Evolutionary conservation across 1,140 invertebrate species (phyloP).

Genomic region (Heliconius hewitsoni): DNA sequence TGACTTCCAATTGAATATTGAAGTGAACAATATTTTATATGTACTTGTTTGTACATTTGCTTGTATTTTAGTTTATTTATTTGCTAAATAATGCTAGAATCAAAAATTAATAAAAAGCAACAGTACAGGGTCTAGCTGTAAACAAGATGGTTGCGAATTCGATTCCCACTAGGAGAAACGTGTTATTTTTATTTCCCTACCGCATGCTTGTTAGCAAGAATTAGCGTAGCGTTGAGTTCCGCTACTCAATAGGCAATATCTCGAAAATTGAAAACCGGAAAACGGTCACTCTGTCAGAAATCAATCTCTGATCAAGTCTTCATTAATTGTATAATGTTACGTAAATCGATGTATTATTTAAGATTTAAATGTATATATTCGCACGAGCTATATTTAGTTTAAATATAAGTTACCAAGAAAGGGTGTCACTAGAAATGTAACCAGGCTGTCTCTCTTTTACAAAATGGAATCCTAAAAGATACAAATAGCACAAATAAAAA

Average conservation of each 20-base stretch:
- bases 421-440: too few species aligned
- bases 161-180: not conserved
- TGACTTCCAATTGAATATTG: conserved; percentile 18
- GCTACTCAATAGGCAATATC: not conserved
- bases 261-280: not conserved
- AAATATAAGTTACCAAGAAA: too few species aligned
- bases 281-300: too few species aligned
- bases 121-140: too few species aligned
- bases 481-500: not conserved
- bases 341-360: too few species aligned
- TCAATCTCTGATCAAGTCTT: too few species aligned
- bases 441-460: too few species aligned
- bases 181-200: not conserved
- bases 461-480: not conserved
- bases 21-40: not conserved
- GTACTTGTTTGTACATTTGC: not conserved
- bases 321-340: too few species aligned
- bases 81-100: too few species aligned
- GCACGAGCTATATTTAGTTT: too few species aligned
- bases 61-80: not conserved
- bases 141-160: not conserved
- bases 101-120: not conserved
- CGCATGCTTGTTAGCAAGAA: not conserved
- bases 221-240: too few species aligned
- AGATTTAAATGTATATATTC: too few species aligned